phyloP scores from a whole-genome alignment of 1,140 invertebrate genomes.

The Anastrepha obliqua region DNA sequence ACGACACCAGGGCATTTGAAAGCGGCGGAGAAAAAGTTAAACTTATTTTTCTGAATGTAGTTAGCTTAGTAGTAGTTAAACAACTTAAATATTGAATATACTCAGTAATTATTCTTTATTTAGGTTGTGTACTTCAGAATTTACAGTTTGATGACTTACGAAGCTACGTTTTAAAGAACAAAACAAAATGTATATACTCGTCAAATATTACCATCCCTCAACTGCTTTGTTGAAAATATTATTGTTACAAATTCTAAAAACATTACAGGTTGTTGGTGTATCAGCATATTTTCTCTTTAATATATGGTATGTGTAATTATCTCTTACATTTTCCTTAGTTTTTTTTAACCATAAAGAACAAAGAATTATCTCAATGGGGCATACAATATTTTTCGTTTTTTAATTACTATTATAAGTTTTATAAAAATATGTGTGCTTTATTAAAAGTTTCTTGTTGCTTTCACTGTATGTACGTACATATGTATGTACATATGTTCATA shows the following conservation, averaged over 20 bases:
- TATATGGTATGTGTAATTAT: background rate
- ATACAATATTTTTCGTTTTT: background rate
- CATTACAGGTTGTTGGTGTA: background rate
- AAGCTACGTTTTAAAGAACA: background rate
- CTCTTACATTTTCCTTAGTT: background rate
- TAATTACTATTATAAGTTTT: background rate
- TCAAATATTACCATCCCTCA: background rate
- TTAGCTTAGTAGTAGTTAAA: too few species aligned
- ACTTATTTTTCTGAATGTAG: too few species aligned
- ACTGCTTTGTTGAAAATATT: background rate
- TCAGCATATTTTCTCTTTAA: background rate
- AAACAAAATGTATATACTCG: background rate
- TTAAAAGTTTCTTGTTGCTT: too few species aligned
- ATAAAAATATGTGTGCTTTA: conserved; percentile 5
- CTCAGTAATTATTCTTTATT: background rate
- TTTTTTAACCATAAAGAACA: conserved; percentile 6
- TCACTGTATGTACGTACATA: too few species aligned
- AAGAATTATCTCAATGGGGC: background rate
- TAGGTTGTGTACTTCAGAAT: background rate
- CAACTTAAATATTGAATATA: background rate
- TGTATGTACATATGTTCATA: too few species aligned
- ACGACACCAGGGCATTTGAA: too few species aligned
- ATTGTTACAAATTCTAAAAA: background rate
- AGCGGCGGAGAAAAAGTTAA: too few species aligned
- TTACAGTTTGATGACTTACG: conserved; percentile 13